Evolutionary conservation across 1,140 invertebrate genomes (phyloP), one percentile per base, ranked within the genome.

Genomic region (Brachionus paranguensis): DNA sequence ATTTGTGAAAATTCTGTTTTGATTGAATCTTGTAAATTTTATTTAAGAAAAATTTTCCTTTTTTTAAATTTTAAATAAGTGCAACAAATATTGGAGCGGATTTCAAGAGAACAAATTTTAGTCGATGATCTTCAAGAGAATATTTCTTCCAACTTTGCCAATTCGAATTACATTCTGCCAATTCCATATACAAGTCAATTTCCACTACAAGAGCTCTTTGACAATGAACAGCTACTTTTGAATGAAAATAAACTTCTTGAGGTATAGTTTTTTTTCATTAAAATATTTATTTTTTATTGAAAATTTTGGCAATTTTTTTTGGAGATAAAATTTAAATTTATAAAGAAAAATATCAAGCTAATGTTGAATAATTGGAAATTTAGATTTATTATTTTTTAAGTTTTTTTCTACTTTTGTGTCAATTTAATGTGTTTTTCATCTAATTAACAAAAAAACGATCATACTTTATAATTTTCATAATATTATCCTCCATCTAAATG

Each of bases 1-100:
- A 43, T 81, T 7, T 81, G 78, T 45, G 78, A 81, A 68, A 81
- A 81, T 68, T 37, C 78, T 41, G 78, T 81, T 64, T 14, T 60
- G 17, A 81, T 81, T 12, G 78, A 81, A 81, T 64, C 53, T 20
- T 43, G 78, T 81, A 81, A 64, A 20, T 55, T 55, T 24, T 8
- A 45, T 41, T 41, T 20, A n/a, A 14, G 6, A 4, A 70, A 70
- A 27, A n/a, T 70, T 70, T 70, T 12, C 0, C 6, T 14, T 29
- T 33, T 29, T 70, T 70, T 70, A 65, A 2, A 5, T 79, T 43
- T 33, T 10, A 37, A 37, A 6, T 37, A 37, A 81, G 78, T 81
- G 53, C 78, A 81, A 64, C 78, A 81, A 47, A 6, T 81, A 27
- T 27, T 81, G 5, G 53, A 64, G 27, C 27, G 20, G 37, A 81